Base-by-base conservation (phyloP, 2,113 vertebrate genomes). In the Pycnonotus jocosus region DNA sequence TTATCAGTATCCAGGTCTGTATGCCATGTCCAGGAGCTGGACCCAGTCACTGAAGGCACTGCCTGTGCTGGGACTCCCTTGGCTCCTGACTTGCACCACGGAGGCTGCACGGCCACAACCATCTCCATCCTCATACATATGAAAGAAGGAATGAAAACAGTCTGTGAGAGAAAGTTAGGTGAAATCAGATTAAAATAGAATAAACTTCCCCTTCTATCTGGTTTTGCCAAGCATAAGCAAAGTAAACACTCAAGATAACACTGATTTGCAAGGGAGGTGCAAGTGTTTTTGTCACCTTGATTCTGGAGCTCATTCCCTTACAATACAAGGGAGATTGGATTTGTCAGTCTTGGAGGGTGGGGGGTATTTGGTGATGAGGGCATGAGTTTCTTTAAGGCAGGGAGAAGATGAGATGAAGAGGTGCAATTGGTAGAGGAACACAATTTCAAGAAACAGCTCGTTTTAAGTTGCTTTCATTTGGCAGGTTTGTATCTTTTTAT, bases 21-120 rank as follows among this genome's bases (percentile, higher is more conserved):
- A 9, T 58, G 66, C n/a, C 47, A 3, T 11, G 11, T 48, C 44
- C n/a, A 58, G 82, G 70, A 56, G 16, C 37, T 22, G 57, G 21
- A 64, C 19, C 14, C 53, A 9, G 33, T 13, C 2, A 0, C 21
- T 12, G 58, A 79, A 44, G 40, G 74, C 61, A 24, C 23, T 73
- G 65, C 18, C 69, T 54, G 7, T 66, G 38, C 35, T 85, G 35
- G 33, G 11, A 42, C 35, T 85, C 47, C 35, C 25, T 58, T 1
- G 0, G 42, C 38, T 62, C 76, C 37, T 70, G 17, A 15, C 37
- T 42, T 48, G 23, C 23, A 54, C 30, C n/a, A 17, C 0, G 1
- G 7, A 54, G 9, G 31, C 51, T 65, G 28, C 3, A 2, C 0
- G 3, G 42, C 50, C 51, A 35, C 9, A 11, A 1, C 2, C 25